Base-by-base conservation (phyloP, 2,888 invertebrate species). In the Hartigia nigra region DNA sequence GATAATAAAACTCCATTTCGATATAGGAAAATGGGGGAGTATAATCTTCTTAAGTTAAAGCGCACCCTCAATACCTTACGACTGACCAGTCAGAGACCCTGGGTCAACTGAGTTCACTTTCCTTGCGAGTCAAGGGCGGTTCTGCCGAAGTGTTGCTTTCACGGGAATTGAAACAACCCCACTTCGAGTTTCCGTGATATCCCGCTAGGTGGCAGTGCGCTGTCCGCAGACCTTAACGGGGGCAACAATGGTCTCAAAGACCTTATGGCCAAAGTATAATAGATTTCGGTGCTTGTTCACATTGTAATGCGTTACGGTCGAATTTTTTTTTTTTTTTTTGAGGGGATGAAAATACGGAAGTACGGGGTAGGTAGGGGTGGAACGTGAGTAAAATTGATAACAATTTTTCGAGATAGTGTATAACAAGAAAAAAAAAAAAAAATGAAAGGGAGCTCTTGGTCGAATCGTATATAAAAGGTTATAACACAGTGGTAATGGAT, bases 1-100 rank as follows among this genome's bases (percentile, higher is more conserved):
- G 69, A 86, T 88, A 89, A 91, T 90, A 91, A 90, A 90, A 90
- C 88, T 88, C 88, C 90, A 90, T 89, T 90, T 90, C 90, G 90
- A 89, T 90, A 90, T 90, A 90, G 89, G 90, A 89, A 90, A 90
- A 76, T 72, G 74, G 74, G 72, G 74, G 74, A 79, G 76, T 90
- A 90, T 90, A 90, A 90, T 90, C 90, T 89, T 89, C 90, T 90
- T 88, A 90, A 90, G 89, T 88, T 31, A 74, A 34, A 78, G 83
- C 79, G 79, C 84, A 69, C 74, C 75, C 82, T 84, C 86, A 86
- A 89, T 90, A 88, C 88, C 89, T 90, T 86, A 88, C 86, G 85
- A 86, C 88, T 90, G 90, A 90, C 90, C 90, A 87, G 31, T 72
- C 72, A 34, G 72, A 72, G 55, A 55, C 55, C 55, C 2, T 23